phyloP scores from a whole-genome alignment of 2,888 invertebrate genomes.

The Punctoribates punctum region DNA sequence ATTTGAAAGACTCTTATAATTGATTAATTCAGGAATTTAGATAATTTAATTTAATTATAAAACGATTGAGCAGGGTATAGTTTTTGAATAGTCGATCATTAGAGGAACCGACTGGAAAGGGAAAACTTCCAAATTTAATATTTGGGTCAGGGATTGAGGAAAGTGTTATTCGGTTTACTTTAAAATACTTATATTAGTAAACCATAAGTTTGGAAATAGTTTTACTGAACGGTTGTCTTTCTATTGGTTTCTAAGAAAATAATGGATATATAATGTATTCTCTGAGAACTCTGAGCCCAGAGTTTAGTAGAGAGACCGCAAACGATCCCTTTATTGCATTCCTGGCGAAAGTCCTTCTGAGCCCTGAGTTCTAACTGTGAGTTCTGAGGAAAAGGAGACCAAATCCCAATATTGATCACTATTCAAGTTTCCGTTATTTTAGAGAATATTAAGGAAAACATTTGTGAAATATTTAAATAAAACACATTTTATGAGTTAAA shows the following conservation, averaged over 20 bases:
- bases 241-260: neutral
- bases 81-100: no score
- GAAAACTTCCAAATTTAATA: no score
- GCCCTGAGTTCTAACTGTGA: neutral
- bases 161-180: neutral
- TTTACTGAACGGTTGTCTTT: neutral
- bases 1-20: no score
- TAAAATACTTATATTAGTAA: neutral
- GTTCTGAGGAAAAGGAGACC: neutral
- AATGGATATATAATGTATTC: neutral
- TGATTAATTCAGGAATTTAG: no score
- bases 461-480: neutral
- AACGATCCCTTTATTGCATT: constrained; percentile 13
- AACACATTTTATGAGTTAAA: neutral
- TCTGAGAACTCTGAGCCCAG: neutral
- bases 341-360: neutral
- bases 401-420: neutral
- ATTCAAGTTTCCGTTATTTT: constrained; percentile 14
- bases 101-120: no score
- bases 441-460: neutral
- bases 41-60: no score
- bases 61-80: no score
- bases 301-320: constrained; percentile 14
- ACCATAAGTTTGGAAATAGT: neutral
- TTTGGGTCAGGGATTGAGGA: neutral